A percentile compares a stretch with the other conserved stretches of the same genome.
Conservation (phyloP, 2,888 invertebrate species). For the Argyresthia goedartella region DNA sequence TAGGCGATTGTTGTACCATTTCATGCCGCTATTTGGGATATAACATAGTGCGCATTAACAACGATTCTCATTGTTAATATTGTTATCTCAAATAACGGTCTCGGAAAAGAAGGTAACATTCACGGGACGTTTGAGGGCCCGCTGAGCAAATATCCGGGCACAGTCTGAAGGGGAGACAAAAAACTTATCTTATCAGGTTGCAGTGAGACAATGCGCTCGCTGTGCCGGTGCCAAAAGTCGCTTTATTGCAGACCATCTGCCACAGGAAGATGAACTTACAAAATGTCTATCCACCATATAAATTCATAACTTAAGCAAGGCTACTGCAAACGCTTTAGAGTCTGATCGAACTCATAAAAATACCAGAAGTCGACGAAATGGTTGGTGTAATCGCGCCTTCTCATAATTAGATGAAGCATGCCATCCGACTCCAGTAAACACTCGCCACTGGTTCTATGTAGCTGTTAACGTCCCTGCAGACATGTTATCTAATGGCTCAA, state of each 20-base stretch:
- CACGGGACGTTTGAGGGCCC: conserved; percentile 12
- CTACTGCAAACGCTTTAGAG: neutral
- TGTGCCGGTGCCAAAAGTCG: conserved; percentile 23
- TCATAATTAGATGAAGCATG: conserved; percentile 25
- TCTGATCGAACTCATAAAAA: conserved; percentile 27
- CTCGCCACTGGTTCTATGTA: conserved; percentile 29
- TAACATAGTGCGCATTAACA: too few relatives aligned
- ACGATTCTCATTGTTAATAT: too few relatives aligned
- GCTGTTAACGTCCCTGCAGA: conserved; percentile 33
- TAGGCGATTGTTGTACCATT: too few relatives aligned
- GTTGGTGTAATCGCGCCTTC: conserved; percentile 23
- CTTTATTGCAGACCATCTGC: conserved; percentile 40
- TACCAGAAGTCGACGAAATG: conserved; percentile 10
- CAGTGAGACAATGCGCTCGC: conserved; percentile 30
- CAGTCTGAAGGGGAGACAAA: conserved; percentile 12
- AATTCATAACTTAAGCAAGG: too few relatives aligned
- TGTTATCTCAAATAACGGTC: too few relatives aligned
- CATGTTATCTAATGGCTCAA: conserved; percentile 33
- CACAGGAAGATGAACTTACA: neutral
- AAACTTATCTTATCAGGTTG: conserved; percentile 43
- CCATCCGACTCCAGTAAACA: conserved; percentile 9
- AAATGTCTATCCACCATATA: too few relatives aligned
- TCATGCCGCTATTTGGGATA: too few relatives aligned
- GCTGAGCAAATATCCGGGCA: conserved; percentile 3
- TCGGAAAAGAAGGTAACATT: neutral